Conservation (phyloP, 2,888 invertebrate genomes). For the Pheosia gnoma region DNA sequence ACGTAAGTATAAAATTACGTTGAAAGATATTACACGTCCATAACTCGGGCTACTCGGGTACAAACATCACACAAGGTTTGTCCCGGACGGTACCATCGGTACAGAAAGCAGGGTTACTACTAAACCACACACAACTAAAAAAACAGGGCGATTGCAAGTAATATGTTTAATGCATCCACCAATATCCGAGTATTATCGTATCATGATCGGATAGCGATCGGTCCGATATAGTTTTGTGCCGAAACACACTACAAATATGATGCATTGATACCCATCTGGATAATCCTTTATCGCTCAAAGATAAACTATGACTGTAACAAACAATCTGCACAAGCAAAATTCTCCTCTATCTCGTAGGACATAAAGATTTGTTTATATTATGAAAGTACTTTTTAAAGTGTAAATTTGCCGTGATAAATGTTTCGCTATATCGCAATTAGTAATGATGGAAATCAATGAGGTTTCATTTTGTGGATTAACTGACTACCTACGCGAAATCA, state of each 20-base stretch:
- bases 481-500: constrained; percentile 63
- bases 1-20: too few species aligned
- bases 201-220: constrained; percentile 56
- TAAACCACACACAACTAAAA: too few species aligned
- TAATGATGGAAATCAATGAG: constrained; percentile 76
- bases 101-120: too few species aligned
- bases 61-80: too few species aligned
- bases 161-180: constrained; percentile 62
- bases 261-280: constrained; percentile 74
- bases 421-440: constrained; percentile 72
- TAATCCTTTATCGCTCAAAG: constrained; percentile 58
- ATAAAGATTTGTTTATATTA: constrained; percentile 24
- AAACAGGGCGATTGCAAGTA: constrained; percentile 40
- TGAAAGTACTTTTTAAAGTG: constrained; percentile 7
- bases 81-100: too few species aligned
- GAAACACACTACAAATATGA: constrained; percentile 79
- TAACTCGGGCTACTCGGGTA: too few species aligned
- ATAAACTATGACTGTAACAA: constrained; percentile 9
- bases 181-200: constrained; percentile 54
- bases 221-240: constrained; percentile 52
- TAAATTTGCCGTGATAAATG: constrained; percentile 18
- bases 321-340: constrained; percentile 25
- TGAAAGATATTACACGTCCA: too few species aligned
- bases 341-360: constrained; percentile 17
- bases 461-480: constrained; percentile 74